A percentile compares a stretch with the other conserved stretches of the same genome.
Conservation (phyloP, 2,113 vertebrate species). For the Leptosomus discolor region DNA sequence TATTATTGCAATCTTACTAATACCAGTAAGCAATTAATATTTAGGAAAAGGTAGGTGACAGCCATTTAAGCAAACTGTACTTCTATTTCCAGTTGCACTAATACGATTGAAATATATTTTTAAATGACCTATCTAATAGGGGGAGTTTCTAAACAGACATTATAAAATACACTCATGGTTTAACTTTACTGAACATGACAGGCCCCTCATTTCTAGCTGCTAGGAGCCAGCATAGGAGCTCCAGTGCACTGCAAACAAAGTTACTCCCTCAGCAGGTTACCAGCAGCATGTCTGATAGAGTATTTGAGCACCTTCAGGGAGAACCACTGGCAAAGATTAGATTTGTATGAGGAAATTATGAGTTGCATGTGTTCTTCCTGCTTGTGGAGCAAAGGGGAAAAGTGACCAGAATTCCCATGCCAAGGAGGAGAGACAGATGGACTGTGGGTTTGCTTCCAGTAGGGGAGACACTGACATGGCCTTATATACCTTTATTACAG, state of each 20-base stretch:
- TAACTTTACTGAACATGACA: not conserved
- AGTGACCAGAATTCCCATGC: not conserved
- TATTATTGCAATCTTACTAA: not conserved
- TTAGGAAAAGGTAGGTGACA: not conserved
- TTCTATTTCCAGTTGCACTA: not conserved
- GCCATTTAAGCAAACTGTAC: not conserved
- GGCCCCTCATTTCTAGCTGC: not conserved
- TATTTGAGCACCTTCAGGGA: not conserved
- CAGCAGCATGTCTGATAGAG: not conserved
- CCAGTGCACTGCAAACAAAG: not conserved
- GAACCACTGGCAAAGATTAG: not conserved
- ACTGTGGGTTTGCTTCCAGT: not conserved
- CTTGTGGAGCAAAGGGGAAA: not conserved
- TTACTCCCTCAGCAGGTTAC: not conserved
- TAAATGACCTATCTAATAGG: not conserved
- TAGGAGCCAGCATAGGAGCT: not conserved
- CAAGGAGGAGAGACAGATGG: not conserved
- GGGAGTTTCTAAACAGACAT: not conserved
- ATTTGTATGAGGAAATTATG: not conserved
- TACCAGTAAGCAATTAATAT: not conserved
- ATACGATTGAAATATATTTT: not conserved
- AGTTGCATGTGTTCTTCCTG: not conserved
- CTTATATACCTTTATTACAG: not conserved
- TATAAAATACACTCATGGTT: not conserved
- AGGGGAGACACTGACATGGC: not conserved